These are phyloP conservation scores for Pollenia amentaria DNA, from an alignment of 2,888 invertebrate genomes.

Conservation along the genomic window DNA sequence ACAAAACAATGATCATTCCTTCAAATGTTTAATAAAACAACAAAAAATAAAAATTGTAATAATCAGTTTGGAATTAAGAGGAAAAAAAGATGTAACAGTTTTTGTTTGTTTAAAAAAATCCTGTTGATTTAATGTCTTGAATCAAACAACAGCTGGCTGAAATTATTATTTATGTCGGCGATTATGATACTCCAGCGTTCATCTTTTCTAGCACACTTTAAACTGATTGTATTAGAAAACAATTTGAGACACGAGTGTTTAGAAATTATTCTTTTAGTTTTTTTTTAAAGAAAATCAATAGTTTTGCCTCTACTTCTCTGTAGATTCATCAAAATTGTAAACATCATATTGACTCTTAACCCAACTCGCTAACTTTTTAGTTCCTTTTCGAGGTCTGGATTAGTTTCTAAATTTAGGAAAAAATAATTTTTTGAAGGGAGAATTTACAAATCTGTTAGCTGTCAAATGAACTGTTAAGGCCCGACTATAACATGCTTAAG, in stretches of 20 bases:
- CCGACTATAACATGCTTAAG: too few species aligned
- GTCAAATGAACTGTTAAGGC: too few species aligned
- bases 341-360: too few species aligned
- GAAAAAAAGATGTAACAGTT: conserved; percentile 36
- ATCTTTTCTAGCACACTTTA: neutral
- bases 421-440: too few species aligned
- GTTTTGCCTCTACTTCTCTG: too few species aligned
- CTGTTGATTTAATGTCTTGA: conserved; percentile 40
- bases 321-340: too few species aligned
- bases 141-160: conserved; percentile 64
- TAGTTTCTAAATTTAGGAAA: too few species aligned
- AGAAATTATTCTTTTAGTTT: neutral
- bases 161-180: conserved; percentile 5
- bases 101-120: conserved; percentile 26
- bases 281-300: too few species aligned
- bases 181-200: neutral
- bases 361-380: too few species aligned
- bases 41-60: conserved; percentile 15
- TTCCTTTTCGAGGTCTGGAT: too few species aligned
- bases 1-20: conserved; percentile 69
- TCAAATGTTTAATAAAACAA: neutral
- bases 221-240: neutral
- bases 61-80: conserved; percentile 17
- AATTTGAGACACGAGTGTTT: neutral
- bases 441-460: too few species aligned